Base-by-base conservation (phyloP, 2,113 vertebrate species). In the Brachyhypopomus gauderio region DNA sequence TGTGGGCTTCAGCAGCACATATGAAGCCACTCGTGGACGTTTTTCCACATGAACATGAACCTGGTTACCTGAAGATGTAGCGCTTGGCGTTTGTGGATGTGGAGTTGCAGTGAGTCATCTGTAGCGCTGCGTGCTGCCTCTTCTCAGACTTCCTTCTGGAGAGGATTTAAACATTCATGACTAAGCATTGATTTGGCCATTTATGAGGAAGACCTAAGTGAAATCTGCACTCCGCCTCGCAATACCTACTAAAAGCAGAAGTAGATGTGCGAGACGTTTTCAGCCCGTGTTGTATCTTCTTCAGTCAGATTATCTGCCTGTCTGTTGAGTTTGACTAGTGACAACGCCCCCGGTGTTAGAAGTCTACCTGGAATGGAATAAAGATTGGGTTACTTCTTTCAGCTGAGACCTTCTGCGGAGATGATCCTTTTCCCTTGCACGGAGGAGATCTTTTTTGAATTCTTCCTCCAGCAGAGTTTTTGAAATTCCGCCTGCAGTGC, bases 381-480 rank as follows among this genome's bases (percentile, higher is more conserved):
- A 20, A 41, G 66, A 70, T 70, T 70, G 19, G 9, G 8, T 20
- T 2, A 22, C n/a, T 48, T 30, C 30, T 3, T 22, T 77, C 25
- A 52, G 22, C n/a, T 23, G 17, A 11, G 17, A 11, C 75, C 14
- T 55, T 14, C 17, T 34, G 12, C n/a, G n/a, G 62, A 27, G 60
- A 30, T 14, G 41, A 77, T 69, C 34, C 63, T 78, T 78, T 7
- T 14, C 55, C 27, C 45, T 69, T 67, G 17, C 63, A 4, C n/a
- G 4, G 2, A 3, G 27, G 76, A 16, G 22, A 0, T 56, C 6
- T 22, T n/a, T 30, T 59, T 38, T 59, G 22, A 52, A 7, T 25
- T 25, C 16, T 9, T 66, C 41, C 3, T 66, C 4, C 16, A 17
- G 17, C 22, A 6, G 6, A 22, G 38, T 56, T 38, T 20, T 30